Evolutionary conservation across 2,113 vertebrate species (phyloP).

Genomic region (Boleophthalmus pectinirostris): DNA sequence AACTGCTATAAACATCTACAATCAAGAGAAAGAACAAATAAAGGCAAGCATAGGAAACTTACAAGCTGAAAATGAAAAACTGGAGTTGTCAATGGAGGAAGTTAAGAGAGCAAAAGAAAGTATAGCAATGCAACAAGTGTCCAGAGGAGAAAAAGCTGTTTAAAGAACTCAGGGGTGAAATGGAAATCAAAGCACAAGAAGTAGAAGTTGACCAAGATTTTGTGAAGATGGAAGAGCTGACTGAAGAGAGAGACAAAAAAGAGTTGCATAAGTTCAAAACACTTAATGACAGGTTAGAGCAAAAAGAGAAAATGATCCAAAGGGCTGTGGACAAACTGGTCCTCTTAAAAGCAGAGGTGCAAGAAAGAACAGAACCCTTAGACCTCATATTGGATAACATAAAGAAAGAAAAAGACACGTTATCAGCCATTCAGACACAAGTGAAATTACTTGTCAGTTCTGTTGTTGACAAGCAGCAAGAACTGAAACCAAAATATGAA

Average conservation of each 20-base stretch:
- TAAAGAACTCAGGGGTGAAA: not conserved
- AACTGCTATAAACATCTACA: not conserved
- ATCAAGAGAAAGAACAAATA: not conserved
- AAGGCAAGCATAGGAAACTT: not conserved
- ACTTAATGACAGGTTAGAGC: not conserved
- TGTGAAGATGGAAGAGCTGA: constrained; percentile 4
- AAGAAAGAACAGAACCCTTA: not conserved
- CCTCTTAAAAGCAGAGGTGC: not conserved
- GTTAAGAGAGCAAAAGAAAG: not conserved
- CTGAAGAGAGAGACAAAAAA: not conserved
- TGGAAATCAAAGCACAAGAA: not conserved
- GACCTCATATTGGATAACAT: no score
- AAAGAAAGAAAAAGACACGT: no score
- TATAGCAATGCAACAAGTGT: not conserved
- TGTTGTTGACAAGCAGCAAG: not conserved
- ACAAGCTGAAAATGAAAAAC: not conserved
- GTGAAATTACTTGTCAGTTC: not conserved
- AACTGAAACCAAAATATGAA: not conserved
- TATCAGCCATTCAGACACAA: no score
- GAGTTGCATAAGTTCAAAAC: not conserved
- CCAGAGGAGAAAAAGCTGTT: not conserved
- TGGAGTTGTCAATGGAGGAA: not conserved
- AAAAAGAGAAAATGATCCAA: not conserved
- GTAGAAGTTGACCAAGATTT: not conserved
- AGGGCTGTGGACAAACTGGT: not conserved